Base-by-base conservation (phyloP, 2,888 invertebrate species). In the Bruchidius siliquastri region DNA sequence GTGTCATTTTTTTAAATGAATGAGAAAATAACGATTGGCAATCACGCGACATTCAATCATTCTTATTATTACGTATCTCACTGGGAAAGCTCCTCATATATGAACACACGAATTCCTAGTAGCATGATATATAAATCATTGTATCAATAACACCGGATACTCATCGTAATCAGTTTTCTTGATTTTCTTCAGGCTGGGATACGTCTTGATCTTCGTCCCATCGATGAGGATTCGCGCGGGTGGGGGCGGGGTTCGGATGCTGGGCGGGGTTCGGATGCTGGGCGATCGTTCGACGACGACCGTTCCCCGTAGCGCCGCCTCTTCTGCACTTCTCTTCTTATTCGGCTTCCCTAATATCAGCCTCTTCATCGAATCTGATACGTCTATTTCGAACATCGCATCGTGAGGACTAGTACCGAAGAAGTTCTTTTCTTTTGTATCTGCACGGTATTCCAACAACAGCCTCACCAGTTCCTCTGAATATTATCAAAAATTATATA, bases 351-450 rank as follows among this genome's bases (percentile, higher is more conserved):
- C 80, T 68, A 82, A 74, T 68, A 84, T 83, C 69, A 80, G 75
- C 20, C 71, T 77, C 73, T 81, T 83, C n/a, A 84, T 83, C 13
- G 73, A 74, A 0, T 78, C 74, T 0, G 82, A 80, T 20, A 85
- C 79, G 20, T 82, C 82, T 69, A 86, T 83, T 71, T 90, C 90
- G 8, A 85, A 84, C 0, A 90, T 82, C 0, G 89, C 82, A 0
- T 85, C 83, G 72, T 87, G 87, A 0, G 89, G 87, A 68, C 84
- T 88, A 0, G 84, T 83, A 0, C 88, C 89, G 0, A 86, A 85
- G 71, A 87, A 85, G 75, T 89, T 90, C 1, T 86, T 83, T n/a
- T 87, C 81, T 74, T 81, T 79, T 0, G 88, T 87, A 30, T 89
- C 86, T 0, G 89, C 89, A 3, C 87, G 86, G 67, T 85, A 75